Percentiles rank a stretch among this genome's conserved stretches.
phyloP scores from a whole-genome alignment of 2,113 vertebrate species.

The Brachyistius frenatus region DNA sequence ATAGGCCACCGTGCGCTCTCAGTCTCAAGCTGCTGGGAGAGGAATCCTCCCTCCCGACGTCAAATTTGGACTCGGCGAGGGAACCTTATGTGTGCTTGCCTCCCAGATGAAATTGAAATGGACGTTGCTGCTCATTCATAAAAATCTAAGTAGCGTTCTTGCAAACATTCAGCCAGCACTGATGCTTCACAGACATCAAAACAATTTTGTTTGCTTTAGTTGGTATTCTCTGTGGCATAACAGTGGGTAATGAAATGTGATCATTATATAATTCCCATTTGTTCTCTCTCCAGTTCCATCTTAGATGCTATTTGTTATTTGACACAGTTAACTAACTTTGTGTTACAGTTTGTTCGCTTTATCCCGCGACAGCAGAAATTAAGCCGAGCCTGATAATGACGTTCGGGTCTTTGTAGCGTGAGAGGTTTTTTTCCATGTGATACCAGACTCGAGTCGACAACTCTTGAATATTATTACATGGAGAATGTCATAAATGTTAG shows the following conservation, averaged over 20 bases:
- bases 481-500: background rate
- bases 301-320: conserved; percentile 71
- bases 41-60: conserved; percentile 4
- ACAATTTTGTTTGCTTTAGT: conserved; percentile 78
- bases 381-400: conserved; percentile 32
- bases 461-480: no score
- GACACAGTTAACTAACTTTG: conserved; percentile 73
- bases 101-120: conserved; percentile 59
- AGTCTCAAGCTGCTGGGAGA: conserved; percentile 33
- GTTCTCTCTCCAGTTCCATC: conserved; percentile 66
- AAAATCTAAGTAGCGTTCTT: conserved; percentile 61
- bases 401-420: background rate
- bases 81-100: conserved; percentile 36
- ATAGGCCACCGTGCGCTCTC: conserved; percentile 54
- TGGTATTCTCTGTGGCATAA: conserved; percentile 79
- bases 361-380: conserved; percentile 58
- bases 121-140: conserved; percentile 72
- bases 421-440: background rate
- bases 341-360: conserved; percentile 59
- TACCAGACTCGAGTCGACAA: background rate
- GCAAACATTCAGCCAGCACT: conserved; percentile 61
- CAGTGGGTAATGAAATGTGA: conserved; percentile 79
- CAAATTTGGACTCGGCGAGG: conserved; percentile 41
- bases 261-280: conserved; percentile 81
- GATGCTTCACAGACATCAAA: conserved; percentile 73